Conservation (phyloP, 2,113 vertebrate species). For the Ailuropoda melanoleuca region DNA sequence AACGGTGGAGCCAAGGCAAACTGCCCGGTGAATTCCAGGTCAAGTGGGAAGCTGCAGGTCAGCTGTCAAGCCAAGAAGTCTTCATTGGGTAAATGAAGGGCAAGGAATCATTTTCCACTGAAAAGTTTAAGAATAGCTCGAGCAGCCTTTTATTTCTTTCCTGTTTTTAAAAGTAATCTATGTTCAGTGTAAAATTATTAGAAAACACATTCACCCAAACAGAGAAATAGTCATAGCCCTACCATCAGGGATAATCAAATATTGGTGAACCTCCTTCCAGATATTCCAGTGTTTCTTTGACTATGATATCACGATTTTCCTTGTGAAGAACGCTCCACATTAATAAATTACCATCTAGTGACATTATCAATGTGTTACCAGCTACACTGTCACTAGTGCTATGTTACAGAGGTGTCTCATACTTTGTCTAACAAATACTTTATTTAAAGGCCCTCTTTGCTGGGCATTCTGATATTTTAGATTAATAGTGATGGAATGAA, state of each 20-base stretch:
- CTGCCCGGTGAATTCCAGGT: not conserved
- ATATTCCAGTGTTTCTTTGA: not conserved
- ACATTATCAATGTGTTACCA: not conserved
- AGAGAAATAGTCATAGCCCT: not conserved
- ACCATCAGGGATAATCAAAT: not conserved
- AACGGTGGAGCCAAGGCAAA: not conserved
- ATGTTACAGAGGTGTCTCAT: not conserved
- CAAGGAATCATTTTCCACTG: not conserved
- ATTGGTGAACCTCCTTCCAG: not conserved
- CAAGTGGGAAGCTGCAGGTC: not conserved
- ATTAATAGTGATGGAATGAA: not conserved
- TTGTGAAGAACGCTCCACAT: not conserved
- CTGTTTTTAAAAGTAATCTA: constrained; percentile 5
- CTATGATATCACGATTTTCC: not conserved
- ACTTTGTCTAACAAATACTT: not conserved
- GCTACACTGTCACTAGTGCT: not conserved
- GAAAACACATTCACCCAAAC: not conserved
- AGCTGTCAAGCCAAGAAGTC: not conserved
- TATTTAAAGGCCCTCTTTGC: not conserved
- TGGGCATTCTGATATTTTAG: not conserved
- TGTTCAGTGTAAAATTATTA: not conserved
- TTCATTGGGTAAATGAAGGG: not conserved
- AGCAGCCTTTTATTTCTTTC: not conserved
- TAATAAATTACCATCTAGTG: not conserved
- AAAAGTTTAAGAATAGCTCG: not conserved